Evolutionary conservation across 1,140 invertebrate species (phyloP), one percentile per base, ranked within the genome.

Genomic region (Pteromalus puparum): DNA sequence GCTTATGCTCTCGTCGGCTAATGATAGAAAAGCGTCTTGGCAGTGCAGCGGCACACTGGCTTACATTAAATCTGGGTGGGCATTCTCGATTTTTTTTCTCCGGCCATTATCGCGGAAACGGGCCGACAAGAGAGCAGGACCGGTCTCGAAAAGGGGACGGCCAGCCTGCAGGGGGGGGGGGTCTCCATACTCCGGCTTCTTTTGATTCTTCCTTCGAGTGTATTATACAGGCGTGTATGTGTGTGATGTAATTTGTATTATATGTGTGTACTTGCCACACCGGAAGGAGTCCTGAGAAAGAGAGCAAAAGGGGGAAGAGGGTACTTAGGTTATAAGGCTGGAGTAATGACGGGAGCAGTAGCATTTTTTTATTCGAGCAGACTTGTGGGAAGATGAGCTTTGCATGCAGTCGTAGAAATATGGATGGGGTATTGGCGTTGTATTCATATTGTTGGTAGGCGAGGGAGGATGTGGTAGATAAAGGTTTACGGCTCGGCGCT

Each of bases 51-150:
- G 86, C 87, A 89, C 75, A 87, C 87, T 89, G 87, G 85, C 88
- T 89, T 88, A 88, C 87, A 88, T 90, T 86, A 86, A 86, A 82
- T 81, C 79, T 86, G 65, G 82, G 76, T 65, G 72, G 68, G 38
- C 21, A 73, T 67, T 88, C 85, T 87, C 81, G 82, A 84, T 86
- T 85, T 85, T 88, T 84, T 70, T 87, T 87, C 81, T 78, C 84
- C 72, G 18, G 42, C 83, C 28, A n/a, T 73, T 34, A 24, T 30
- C 70, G 12, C 72, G 30, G 30, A 74, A 74, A 74, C 15, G 72
- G 30, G 18, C 13, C 72, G 34, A 38, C 30, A 21, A 9, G 15
- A 30, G 34, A 12, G 30, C 21, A 74, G 72, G 72, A 74, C 30
- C 72, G 72, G 72, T 74, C 30, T 38, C 30, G 34, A 15, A 79